Percentiles rank a stretch among this genome's conserved stretches.
phyloP scores from a whole-genome alignment of 1,140 invertebrate species.

The Maniola jurtina region DNA sequence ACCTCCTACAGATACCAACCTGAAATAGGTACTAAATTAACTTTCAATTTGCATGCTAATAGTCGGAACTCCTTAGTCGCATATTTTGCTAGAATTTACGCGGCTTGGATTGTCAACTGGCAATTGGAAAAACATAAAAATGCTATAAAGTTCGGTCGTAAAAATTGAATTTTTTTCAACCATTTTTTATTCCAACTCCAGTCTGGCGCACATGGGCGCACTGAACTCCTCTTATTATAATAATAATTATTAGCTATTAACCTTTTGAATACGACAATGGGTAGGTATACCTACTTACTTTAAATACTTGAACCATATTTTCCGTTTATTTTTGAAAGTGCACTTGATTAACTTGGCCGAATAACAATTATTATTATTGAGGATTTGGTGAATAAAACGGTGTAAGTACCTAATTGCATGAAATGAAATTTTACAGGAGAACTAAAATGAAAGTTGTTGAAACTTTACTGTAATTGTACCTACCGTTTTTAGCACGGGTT shows the following conservation, averaged over 20 bases:
- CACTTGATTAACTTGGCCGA: background rate
- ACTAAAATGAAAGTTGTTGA: too few relatives aligned
- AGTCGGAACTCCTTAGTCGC: conserved; percentile 47
- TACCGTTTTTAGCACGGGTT: too few relatives aligned
- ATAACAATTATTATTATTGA: background rate
- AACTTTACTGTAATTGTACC: too few relatives aligned
- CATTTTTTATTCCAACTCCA: conserved; percentile 42
- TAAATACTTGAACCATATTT: background rate
- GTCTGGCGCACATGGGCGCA: conserved; percentile 9
- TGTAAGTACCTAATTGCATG: too few relatives aligned
- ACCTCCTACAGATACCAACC: conserved; percentile 29
- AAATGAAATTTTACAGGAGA: too few relatives aligned
- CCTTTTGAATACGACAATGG: conserved; percentile 13
- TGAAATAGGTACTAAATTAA: conserved; percentile 55
- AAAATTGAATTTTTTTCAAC: conserved; percentile 61
- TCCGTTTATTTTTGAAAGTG: background rate
- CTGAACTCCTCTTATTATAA: conserved; percentile 20
- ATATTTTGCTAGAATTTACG: conserved; percentile 72
- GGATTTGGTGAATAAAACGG: background rate
- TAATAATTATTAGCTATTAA: conserved; percentile 17
- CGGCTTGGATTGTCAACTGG: conserved; percentile 63
- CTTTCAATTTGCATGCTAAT: conserved; percentile 69
- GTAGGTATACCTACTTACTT: too few relatives aligned
- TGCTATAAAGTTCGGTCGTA: conserved; percentile 71
- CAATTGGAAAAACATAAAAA: conserved; percentile 73